These are phyloP conservation scores for Drosophila jambulina DNA, from an alignment of 1,140 invertebrate species.

Conservation along the genomic window DNA sequence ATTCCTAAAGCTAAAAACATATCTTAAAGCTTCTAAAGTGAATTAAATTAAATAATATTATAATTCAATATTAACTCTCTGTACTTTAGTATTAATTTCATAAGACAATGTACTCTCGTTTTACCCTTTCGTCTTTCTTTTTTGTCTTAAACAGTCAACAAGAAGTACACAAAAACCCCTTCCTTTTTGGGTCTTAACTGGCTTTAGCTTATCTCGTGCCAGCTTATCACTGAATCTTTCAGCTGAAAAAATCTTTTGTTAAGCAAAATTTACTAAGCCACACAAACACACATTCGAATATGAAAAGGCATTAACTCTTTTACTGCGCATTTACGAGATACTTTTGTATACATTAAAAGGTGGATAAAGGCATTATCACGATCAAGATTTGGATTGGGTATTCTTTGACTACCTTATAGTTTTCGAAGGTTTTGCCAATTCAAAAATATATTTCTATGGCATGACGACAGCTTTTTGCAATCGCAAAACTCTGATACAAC, in stretches of 20 bases:
- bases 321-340: constrained; percentile 56
- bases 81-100: background rate
- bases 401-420: constrained; percentile 21
- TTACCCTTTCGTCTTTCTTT: background rate
- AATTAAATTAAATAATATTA: background rate
- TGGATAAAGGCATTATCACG: constrained; percentile 28
- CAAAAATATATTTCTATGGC: constrained; percentile 24
- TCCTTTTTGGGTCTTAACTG: constrained; percentile 38
- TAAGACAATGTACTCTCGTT: background rate
- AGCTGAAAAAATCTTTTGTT: constrained; percentile 51
- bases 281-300: constrained; percentile 33
- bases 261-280: constrained; percentile 21
- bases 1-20: background rate
- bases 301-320: constrained; percentile 59
- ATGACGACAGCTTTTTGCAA: constrained; percentile 32
- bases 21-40: too few species aligned
- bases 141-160: background rate
- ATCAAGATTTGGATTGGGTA: constrained; percentile 29
- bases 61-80: too few species aligned
- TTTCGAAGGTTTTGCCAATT: constrained; percentile 20
- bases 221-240: constrained; percentile 53
- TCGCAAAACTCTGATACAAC: constrained; percentile 24
- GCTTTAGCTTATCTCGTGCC: constrained; percentile 37
- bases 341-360: constrained; percentile 10
- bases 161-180: background rate